Evolutionary conservation across 2,797 vertebrate species (phyloP).

Genomic region (Catamblyrhynchus diadema): DNA sequence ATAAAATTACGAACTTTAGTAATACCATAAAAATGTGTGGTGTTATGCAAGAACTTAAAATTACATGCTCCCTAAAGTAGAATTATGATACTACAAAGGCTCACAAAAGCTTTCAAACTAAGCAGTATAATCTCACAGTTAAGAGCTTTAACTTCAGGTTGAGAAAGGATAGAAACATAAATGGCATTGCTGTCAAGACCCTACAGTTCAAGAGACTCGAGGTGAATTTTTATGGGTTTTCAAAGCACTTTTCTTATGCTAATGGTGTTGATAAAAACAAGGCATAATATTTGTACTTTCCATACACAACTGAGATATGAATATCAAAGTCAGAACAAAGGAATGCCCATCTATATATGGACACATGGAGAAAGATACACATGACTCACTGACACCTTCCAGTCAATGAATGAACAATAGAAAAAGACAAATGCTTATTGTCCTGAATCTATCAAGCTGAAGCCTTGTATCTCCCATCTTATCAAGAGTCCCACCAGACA

Average conservation of each 20-base stretch:
- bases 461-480: neutral
- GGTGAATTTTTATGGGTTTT: constrained; percentile 51
- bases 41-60: constrained; percentile 75
- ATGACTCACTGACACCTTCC: neutral
- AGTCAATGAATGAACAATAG: neutral
- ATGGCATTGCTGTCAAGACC: constrained; percentile 41
- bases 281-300: neutral
- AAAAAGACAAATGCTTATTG: neutral
- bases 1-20: constrained; percentile 78
- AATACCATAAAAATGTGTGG: constrained; percentile 73
- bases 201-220: constrained; percentile 4
- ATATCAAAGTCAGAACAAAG: neutral
- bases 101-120: constrained; percentile 70
- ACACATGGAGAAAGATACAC: neutral
- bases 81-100: constrained; percentile 72
- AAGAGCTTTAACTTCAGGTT: constrained; percentile 66
- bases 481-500: neutral
- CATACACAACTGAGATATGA: neutral
- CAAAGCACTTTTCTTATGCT: neutral
- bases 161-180: constrained; percentile 54
- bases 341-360: neutral
- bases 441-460: neutral
- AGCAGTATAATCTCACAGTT: constrained; percentile 69
- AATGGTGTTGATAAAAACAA: constrained; percentile 22
- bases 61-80: constrained; percentile 72